Conservation (phyloP, 2,113 vertebrate species). For the Pelodiscus sinensis region DNA sequence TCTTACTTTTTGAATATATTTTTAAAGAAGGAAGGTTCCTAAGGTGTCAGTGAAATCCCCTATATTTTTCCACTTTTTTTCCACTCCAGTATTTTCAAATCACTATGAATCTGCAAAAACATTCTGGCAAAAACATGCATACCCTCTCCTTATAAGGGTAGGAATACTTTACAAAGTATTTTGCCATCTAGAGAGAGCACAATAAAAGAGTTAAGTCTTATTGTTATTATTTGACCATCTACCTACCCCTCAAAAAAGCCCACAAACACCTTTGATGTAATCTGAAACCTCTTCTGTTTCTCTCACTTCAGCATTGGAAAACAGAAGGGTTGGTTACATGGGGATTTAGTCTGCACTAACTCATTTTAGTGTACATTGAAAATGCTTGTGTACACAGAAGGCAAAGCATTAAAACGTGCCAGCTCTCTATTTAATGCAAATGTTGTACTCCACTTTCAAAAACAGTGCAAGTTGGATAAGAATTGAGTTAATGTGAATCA, state of each 20-base stretch:
- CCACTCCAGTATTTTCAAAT: background rate
- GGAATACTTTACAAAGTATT: background rate
- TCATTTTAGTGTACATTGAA: background rate
- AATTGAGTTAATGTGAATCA: background rate
- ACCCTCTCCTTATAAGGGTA: accelerated
- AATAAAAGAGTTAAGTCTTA: background rate
- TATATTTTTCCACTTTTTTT: constrained; percentile 16
- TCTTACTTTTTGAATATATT: constrained; percentile 56
- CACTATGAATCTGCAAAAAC: background rate
- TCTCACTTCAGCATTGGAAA: background rate
- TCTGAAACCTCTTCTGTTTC: background rate
- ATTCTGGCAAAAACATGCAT: background rate
- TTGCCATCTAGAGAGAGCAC: background rate
- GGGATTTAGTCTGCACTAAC: background rate
- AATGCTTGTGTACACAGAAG: background rate
- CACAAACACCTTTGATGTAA: background rate
- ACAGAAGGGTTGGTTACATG: background rate
- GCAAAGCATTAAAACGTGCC: background rate
- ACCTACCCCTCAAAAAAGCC: background rate
- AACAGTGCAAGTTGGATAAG: background rate
- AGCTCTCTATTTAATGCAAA: background rate
- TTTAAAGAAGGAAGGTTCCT: constrained; percentile 16
- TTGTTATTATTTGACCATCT: background rate
- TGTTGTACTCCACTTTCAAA: background rate
- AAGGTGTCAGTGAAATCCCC: constrained; percentile 15